Conservation (phyloP, 2,888 invertebrate genomes). For the Diloba caeruleocephala region DNA sequence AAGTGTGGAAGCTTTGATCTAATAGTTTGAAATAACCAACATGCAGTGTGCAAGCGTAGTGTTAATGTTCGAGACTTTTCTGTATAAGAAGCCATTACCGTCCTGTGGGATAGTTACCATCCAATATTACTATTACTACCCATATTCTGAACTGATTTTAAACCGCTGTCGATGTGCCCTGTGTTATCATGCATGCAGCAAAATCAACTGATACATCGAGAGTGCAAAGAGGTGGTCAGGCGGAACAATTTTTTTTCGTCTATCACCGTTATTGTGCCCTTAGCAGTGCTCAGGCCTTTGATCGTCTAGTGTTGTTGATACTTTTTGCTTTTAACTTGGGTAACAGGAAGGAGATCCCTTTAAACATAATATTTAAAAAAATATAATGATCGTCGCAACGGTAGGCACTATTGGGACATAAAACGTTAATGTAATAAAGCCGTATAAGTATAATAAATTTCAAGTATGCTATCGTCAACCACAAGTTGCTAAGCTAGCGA, state of each 20-base stretch:
- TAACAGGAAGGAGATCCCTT: no score
- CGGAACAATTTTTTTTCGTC: background rate
- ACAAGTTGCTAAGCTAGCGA: conserved; percentile 8
- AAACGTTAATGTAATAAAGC: background rate
- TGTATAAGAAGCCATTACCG: no score
- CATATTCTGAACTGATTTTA: no score
- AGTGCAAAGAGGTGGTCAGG: background rate
- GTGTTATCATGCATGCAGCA: background rate
- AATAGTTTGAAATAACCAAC: no score
- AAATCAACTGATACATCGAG: background rate
- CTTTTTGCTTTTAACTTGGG: background rate
- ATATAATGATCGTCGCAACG: no score
- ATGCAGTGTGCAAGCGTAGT: no score
- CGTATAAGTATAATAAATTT: conserved; percentile 40
- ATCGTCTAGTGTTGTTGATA: background rate
- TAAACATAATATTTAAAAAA: no score
- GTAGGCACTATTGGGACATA: background rate
- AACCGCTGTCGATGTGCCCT: background rate
- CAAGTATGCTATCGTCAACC: conserved; percentile 41
- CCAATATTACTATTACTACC: no score
- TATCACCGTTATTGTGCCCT: no score
- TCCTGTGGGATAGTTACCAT: no score
- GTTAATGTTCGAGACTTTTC: no score
- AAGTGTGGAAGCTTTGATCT: no score
- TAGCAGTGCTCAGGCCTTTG: background rate